These are phyloP conservation scores for Catocala nupta DNA, from an alignment of 2,888 invertebrate genomes.

Conservation along the genomic window DNA sequence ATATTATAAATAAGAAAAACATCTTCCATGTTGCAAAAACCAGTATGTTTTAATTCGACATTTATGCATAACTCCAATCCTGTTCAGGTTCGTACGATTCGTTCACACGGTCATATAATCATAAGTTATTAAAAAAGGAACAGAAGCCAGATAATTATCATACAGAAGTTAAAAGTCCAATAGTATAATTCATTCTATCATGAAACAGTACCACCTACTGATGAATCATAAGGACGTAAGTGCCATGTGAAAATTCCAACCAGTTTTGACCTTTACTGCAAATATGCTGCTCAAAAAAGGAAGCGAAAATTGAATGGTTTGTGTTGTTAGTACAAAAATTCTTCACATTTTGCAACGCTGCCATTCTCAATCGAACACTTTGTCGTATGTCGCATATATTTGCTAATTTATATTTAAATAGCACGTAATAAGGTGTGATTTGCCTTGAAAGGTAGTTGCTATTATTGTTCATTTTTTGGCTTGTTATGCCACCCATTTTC, in stretches of 20 bases:
- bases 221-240: constrained; percentile 44
- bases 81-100: constrained; percentile 6
- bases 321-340: constrained; percentile 56
- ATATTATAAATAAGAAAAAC: no score
- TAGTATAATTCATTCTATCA: constrained; percentile 53
- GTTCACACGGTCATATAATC: constrained; percentile 41
- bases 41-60: not conserved
- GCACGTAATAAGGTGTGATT: not conserved
- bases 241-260: constrained; percentile 29
- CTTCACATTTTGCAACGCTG: constrained; percentile 59
- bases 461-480: constrained; percentile 58
- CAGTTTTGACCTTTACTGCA: constrained; percentile 47
- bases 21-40: not conserved
- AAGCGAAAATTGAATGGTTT: constrained; percentile 59
- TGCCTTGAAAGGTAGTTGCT: constrained; percentile 19
- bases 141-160: constrained; percentile 44
- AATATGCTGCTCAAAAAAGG: constrained; percentile 42
- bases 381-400: constrained; percentile 15
- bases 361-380: constrained; percentile 14
- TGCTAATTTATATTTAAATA: constrained; percentile 9
- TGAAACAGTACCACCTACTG: constrained; percentile 61
- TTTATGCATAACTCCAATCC: constrained; percentile 1
- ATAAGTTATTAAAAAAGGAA: constrained; percentile 30
- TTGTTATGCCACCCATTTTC: constrained; percentile 60
- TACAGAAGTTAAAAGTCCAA: constrained; percentile 44